phyloP scores from a whole-genome alignment of 2,797 vertebrate genomes.

The Holocentrus rufus region DNA sequence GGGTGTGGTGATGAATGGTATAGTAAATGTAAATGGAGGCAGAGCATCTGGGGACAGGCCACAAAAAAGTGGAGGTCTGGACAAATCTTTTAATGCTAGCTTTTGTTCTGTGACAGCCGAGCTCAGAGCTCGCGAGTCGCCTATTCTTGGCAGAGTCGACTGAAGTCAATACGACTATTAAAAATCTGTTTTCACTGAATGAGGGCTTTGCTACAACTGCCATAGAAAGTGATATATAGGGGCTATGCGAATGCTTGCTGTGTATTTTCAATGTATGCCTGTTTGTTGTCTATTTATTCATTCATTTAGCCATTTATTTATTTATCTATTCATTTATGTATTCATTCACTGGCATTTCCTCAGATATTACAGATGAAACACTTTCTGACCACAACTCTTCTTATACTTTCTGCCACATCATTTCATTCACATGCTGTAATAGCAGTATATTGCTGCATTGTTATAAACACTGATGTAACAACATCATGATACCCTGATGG shows the following conservation, averaged over 20 bases:
- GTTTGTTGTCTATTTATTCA: background rate
- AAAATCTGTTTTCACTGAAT: background rate
- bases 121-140: constrained; percentile 4
- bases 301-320: background rate
- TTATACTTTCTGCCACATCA: constrained; percentile 12
- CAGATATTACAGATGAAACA: constrained; percentile 11
- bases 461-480: constrained; percentile 12
- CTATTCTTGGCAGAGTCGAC: background rate
- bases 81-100: constrained; percentile 14
- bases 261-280: too few relatives aligned
- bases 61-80: constrained; percentile 7
- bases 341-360: constrained; percentile 2
- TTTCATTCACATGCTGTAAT: constrained; percentile 26
- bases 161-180: background rate
- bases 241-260: background rate
- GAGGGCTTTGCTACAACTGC: background rate
- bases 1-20: constrained; percentile 4
- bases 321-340: background rate
- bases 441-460: background rate
- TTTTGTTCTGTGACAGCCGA: background rate
- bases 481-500: constrained; percentile 6
- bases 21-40: background rate
- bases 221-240: background rate
- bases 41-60: background rate
- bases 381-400: background rate